Conservation (phyloP, 2,113 vertebrate genomes). For the Neofelis nebulosa region DNA sequence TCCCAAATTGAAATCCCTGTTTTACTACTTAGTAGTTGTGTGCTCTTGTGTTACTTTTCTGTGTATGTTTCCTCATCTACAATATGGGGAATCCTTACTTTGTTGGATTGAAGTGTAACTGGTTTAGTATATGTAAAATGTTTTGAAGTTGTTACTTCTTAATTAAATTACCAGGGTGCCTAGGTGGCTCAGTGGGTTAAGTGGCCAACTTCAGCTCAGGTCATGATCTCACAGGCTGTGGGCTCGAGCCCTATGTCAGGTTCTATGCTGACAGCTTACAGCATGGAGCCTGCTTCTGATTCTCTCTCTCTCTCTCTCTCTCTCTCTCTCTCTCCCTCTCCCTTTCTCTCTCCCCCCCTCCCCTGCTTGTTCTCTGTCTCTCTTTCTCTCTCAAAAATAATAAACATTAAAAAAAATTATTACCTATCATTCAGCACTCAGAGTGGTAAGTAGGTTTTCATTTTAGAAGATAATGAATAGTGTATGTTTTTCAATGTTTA, state of each 20-base stretch:
- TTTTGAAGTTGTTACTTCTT: neutral
- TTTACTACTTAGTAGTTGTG: neutral
- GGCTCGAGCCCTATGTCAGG: too few relatives aligned
- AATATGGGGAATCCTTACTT: neutral
- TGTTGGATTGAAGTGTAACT: neutral
- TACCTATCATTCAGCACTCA: neutral
- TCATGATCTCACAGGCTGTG: too few relatives aligned
- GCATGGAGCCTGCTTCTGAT: too few relatives aligned
- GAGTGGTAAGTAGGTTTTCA: neutral
- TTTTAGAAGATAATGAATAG: neutral
- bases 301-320: too few relatives aligned
- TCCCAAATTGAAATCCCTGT: neutral
- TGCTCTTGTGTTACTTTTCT: conserved; percentile 39
- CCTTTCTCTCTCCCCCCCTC: too few relatives aligned
- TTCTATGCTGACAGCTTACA: too few relatives aligned
- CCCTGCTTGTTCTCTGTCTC: too few relatives aligned
- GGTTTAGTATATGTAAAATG: neutral
- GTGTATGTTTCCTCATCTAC: neutral
- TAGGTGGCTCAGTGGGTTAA: too few relatives aligned
- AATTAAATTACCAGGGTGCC: neutral
- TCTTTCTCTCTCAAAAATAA: too few relatives aligned
- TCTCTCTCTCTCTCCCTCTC: too few relatives aligned
- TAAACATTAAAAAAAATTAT: neutral
- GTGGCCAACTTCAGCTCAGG: too few relatives aligned
- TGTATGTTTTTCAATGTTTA: neutral